A percentile compares a stretch with the other conserved stretches of the same genome.
Evolutionary conservation across 2,888 invertebrate genomes (phyloP).

Genomic region (Marronus borbonicus): DNA sequence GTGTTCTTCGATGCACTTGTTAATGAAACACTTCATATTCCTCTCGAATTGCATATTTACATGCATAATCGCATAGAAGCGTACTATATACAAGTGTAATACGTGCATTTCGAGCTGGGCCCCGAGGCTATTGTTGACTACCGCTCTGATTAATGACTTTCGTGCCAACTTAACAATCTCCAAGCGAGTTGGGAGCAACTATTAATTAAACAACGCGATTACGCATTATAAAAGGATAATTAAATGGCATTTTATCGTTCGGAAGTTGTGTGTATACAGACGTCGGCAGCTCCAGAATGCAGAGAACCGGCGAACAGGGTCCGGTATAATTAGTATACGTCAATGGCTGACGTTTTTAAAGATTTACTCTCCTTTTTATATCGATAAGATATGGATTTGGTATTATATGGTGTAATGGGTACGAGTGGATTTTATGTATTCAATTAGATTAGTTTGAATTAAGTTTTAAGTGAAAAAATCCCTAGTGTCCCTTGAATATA

Average conservation of each 20-base stretch:
- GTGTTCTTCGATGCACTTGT: too few species aligned
- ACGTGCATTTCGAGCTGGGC: constrained; percentile 31
- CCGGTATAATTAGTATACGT: constrained; percentile 49
- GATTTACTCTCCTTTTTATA: constrained; percentile 38
- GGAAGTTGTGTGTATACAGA: constrained; percentile 49
- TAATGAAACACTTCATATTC: too few species aligned
- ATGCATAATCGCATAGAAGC: background rate
- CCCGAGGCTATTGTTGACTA: constrained; percentile 60
- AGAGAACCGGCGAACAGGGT: background rate
- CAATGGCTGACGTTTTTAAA: constrained; percentile 37
- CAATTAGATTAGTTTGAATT: too few species aligned
- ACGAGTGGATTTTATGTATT: too few species aligned
- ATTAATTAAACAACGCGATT: constrained; percentile 66
- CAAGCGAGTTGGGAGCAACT: constrained; percentile 62
- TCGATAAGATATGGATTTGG: background rate
- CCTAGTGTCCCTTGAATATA: too few species aligned
- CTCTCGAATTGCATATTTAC: background rate
- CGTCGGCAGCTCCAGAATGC: background rate
- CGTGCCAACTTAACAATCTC: constrained; percentile 65
- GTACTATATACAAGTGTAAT: constrained; percentile 7
- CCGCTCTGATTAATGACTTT: constrained; percentile 64
- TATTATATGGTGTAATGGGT: too few species aligned
- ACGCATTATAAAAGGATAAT: constrained; percentile 64
- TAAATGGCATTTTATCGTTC: constrained; percentile 64
- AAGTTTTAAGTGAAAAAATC: too few species aligned